Conservation (phyloP, 2,888 invertebrate genomes). For the Trilocha varians region DNA sequence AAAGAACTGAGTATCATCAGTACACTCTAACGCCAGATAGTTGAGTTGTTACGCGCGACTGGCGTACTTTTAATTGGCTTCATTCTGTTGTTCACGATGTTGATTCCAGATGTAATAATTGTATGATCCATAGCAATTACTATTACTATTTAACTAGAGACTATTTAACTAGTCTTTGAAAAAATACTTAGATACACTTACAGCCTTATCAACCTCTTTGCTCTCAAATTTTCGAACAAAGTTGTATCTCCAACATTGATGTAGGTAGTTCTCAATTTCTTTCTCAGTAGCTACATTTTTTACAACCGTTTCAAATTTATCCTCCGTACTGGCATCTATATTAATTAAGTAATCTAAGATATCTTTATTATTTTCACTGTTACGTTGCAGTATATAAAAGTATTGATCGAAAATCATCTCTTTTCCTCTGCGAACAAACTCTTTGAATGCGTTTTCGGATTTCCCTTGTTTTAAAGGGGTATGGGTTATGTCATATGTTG, state of each 20-base stretch:
- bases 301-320: constrained; percentile 50
- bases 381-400: constrained; percentile 25
- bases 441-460: constrained; percentile 51
- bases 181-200: constrained; percentile 21
- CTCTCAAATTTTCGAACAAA: constrained; percentile 29
- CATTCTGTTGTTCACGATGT: too few relatives aligned
- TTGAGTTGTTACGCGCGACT: too few relatives aligned
- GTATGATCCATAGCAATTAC: too few relatives aligned
- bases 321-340: constrained; percentile 52
- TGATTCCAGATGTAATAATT: too few relatives aligned
- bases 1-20: too few relatives aligned
- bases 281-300: constrained; percentile 42
- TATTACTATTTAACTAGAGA: too few relatives aligned
- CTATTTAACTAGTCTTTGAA: background rate
- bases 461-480: constrained; percentile 42
- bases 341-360: constrained; percentile 41
- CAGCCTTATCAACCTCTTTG: constrained; percentile 29
- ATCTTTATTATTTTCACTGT: constrained; percentile 27
- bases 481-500: constrained; percentile 44
- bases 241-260: constrained; percentile 59
- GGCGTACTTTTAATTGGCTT: too few relatives aligned
- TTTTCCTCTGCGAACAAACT: constrained; percentile 52
- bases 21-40: too few relatives aligned
- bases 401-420: constrained; percentile 52
- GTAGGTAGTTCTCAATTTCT: constrained; percentile 53